phyloP scores from a whole-genome alignment of 1,140 invertebrate species.

The Calliphora vicina region DNA sequence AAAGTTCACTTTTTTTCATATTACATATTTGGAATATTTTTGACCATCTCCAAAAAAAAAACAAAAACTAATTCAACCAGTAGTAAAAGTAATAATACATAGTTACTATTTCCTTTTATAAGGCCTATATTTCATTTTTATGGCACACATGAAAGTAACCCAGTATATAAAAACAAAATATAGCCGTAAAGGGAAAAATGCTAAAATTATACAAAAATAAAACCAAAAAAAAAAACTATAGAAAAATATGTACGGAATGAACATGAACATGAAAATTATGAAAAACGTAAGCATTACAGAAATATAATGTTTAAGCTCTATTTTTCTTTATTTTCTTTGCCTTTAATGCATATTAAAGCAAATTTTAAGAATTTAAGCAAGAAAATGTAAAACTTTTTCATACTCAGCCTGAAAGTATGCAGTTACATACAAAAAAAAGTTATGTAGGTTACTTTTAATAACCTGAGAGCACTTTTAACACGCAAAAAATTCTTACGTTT shows the following conservation, averaged over 20 bases:
- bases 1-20: not conserved
- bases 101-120: conserved; percentile 6
- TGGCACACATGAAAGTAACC: not conserved
- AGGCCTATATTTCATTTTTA: conserved; percentile 13
- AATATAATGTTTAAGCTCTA: not conserved
- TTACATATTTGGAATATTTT: not conserved
- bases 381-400: not conserved
- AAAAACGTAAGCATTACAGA: conserved; percentile 5
- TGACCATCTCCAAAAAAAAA: not conserved
- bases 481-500: not conserved
- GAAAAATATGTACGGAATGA: not conserved
- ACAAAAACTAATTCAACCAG: not conserved
- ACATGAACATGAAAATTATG: conserved; percentile 13
- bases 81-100: conserved; percentile 6
- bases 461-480: not conserved
- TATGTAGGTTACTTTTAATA: conserved; percentile 14
- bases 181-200: not conserved
- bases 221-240: not conserved
- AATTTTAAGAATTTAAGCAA: not conserved
- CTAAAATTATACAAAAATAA: not conserved
- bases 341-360: not conserved
- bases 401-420: not conserved
- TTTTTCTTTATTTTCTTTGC: not conserved
- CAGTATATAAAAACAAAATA: too few relatives aligned
- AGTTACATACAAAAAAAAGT: not conserved